Conservation (phyloP, 2,113 vertebrate species). For the Arvicanthis niloticus region DNA sequence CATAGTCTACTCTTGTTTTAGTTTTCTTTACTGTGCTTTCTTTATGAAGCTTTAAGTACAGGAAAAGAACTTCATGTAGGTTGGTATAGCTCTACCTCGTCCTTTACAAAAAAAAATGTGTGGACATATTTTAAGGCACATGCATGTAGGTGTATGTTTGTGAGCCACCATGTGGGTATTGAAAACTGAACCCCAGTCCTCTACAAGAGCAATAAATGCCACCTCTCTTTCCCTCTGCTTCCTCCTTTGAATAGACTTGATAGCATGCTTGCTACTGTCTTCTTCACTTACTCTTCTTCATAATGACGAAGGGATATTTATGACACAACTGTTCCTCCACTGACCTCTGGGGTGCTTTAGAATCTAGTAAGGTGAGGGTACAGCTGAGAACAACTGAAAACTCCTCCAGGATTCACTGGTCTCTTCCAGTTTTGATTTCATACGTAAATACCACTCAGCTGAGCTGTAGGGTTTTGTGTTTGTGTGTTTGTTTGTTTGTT, state of each 20-base stretch:
- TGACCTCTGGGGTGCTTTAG: not conserved
- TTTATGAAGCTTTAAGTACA: slow-evolving; percentile 1
- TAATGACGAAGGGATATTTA: not conserved
- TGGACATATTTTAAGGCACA: not conserved
- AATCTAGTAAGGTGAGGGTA: not conserved
- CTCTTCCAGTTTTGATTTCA: slow-evolving; percentile 61
- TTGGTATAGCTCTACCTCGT: not conserved
- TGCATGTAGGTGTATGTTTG: not conserved
- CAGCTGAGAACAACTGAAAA: slow-evolving; percentile 55
- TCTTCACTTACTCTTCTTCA: not conserved
- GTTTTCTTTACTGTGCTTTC: not conserved
- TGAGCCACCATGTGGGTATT: not conserved
- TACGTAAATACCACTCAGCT: slow-evolving; percentile 43
- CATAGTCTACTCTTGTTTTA: not conserved
- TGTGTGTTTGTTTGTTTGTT: not conserved
- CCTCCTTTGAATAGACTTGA: not conserved
- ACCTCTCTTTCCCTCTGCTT: not conserved
- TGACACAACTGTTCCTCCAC: not conserved
- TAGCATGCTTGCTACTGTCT: not conserved
- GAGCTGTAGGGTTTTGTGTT: not conserved
- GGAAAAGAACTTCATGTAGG: not conserved
- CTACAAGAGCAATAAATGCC: not conserved
- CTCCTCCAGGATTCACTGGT: slow-evolving; percentile 45
- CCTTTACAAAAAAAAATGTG: not conserved
- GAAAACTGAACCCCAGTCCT: not conserved